phyloP scores from a whole-genome alignment of 2,888 invertebrate species.

The Plebejus argus region DNA sequence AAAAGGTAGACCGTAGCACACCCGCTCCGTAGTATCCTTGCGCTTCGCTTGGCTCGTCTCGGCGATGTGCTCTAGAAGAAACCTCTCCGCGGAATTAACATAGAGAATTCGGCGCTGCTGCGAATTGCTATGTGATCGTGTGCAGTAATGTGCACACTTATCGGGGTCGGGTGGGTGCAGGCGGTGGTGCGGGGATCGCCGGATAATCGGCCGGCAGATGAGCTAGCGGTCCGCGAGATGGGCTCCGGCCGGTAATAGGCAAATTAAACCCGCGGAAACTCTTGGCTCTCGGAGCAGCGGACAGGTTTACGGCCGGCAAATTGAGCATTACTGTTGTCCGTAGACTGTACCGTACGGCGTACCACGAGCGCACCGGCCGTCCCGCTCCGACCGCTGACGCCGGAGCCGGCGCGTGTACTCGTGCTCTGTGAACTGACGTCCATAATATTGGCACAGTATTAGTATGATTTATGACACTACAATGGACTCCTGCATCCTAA shows the following conservation, averaged over 20 bases:
- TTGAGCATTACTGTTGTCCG: background rate
- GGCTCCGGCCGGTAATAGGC: conserved; percentile 30
- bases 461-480: too few relatives aligned
- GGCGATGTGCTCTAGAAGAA: too few relatives aligned
- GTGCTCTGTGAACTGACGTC: too few relatives aligned
- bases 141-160: background rate
- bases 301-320: background rate
- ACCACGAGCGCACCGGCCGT: too few relatives aligned
- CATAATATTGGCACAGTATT: too few relatives aligned
- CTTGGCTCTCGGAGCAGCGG: background rate
- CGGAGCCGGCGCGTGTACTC: background rate
- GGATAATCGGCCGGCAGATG: conserved; percentile 32
- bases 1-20: too few relatives aligned
- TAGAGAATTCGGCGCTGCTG: background rate
- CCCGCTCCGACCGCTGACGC: background rate
- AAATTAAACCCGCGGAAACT: conserved; percentile 24
- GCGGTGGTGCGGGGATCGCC: background rate
- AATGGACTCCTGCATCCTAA: too few relatives aligned
- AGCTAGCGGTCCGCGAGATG: conserved; percentile 31
- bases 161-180: background rate
- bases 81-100: too few relatives aligned
- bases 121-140: background rate
- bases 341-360: background rate
- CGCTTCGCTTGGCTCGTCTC: too few relatives aligned
- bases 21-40: too few relatives aligned